These are phyloP conservation scores for Meteorus sp. DNA, from an alignment of 1,140 invertebrate species.

Conservation along the genomic window DNA sequence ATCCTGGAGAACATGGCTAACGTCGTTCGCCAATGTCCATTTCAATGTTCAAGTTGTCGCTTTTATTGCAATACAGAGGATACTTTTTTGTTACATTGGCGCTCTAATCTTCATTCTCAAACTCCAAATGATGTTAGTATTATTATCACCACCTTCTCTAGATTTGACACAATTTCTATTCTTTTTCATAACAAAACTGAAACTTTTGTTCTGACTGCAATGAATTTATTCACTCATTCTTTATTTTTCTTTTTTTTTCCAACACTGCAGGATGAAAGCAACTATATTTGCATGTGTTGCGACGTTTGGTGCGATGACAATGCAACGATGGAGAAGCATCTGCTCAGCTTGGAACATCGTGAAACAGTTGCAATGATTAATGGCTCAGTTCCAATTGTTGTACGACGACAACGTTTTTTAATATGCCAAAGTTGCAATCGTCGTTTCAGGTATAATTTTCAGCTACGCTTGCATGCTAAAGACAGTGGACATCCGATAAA, in stretches of 20 bases:
- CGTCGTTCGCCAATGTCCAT: conserved; percentile 78
- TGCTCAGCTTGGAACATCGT: conserved; percentile 68
- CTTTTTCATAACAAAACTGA: not conserved
- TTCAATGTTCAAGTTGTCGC: conserved; percentile 79
- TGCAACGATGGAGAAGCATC: conserved; percentile 69
- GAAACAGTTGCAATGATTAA: conserved; percentile 75
- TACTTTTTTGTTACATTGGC: conserved; percentile 76
- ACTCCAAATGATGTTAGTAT: conserved; percentile 36
- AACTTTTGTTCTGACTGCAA: not conserved
- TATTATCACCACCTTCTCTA: no score
- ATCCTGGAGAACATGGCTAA: conserved; percentile 76
- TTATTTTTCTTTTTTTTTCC: not conserved
- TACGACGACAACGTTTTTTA: conserved; percentile 68
- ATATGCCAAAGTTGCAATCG: conserved; percentile 65
- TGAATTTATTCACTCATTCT: not conserved
- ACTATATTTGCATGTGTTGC: conserved; percentile 76
- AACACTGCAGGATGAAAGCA: conserved; percentile 53
- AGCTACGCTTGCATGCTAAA: conserved; percentile 67
- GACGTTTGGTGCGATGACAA: conserved; percentile 70
- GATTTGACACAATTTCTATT: no score
- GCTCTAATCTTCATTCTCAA: conserved; percentile 64
- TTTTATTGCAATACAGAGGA: conserved; percentile 81
- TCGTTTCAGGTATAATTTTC: conserved; percentile 70
- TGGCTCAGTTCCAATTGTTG: conserved; percentile 77
- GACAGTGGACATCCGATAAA: conserved; percentile 58